Base-by-base conservation (phyloP, 1,140 invertebrate species). In the Pteromalus puparum region DNA sequence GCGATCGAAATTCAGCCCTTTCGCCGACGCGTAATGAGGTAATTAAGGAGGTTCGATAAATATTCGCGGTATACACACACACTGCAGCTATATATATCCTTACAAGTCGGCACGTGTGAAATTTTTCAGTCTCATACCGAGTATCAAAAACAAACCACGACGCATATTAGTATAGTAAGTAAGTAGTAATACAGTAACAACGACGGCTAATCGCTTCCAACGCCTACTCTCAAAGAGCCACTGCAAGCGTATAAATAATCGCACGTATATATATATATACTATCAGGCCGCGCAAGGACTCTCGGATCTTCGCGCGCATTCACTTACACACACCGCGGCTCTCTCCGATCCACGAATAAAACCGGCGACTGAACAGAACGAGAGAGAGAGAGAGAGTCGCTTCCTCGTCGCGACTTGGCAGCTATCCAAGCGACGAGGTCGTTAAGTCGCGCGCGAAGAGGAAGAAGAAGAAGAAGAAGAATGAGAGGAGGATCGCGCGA, bases 371-470 rank as follows among this genome's bases (percentile, higher is more conserved):
- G 7, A 42, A 42, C 30, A 74, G 15, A n/a, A 21, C 34, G 4
- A 9, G 65, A 46, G 46, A 48, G 21, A n/a, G 53, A 61, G 53
- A 61, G 12, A 74, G 46, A 76, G 42, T 53, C 12, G 28, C 28
- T 65, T 82, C 34, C 34, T 75, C 34, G 7, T 61, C 68, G 6
- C 46, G 21, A 38, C 42, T 85, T 81, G 73, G 83, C 73, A 3
- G 9, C 38, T 13, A 67, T 72, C 83, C 77, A 76, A 84, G 48
- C 42, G 28, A 42, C 72, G 78, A 85, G 73, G 77, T 85, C 78
- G 83, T 84, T 65, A 77, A 77, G 82, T 77, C 74, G 65, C 34
- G 73, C 34, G 61, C 30, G 61, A 48, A 48, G 46, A 61, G 21
- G 53, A 61, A 18, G 53, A 61, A n/a, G 53, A 61, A 18, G 53